A percentile compares a stretch with the other conserved stretches of the same genome.
phyloP scores from a whole-genome alignment of 2,888 invertebrate species.

The Apocheima hispidaria region DNA sequence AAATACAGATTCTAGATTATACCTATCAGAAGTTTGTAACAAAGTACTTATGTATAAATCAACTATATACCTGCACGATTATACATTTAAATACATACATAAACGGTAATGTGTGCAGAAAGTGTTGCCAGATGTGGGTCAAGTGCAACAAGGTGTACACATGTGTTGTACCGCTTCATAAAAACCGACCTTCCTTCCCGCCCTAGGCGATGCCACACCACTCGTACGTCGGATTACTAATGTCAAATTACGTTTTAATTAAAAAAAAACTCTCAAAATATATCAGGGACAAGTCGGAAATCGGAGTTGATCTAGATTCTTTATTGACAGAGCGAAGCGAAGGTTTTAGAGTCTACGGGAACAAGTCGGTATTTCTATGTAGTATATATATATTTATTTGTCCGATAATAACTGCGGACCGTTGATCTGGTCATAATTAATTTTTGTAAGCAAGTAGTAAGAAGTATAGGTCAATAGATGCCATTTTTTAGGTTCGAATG shows the following conservation, averaged over 20 bases:
- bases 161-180: conserved; percentile 47
- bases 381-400: too few species aligned
- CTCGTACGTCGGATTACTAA: conserved; percentile 26
- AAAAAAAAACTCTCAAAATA: not conserved
- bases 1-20: too few species aligned
- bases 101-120: conserved; percentile 50
- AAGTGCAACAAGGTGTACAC: conserved; percentile 61
- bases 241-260: conserved; percentile 7
- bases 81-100: conserved; percentile 26
- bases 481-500: too few species aligned
- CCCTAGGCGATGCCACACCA: conserved; percentile 35
- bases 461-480: too few species aligned
- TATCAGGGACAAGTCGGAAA: too few species aligned
- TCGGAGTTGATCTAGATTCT: too few species aligned
- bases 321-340: too few species aligned
- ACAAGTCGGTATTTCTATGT: too few species aligned
- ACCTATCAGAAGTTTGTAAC: not conserved
- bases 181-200: conserved; percentile 52
- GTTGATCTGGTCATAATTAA: too few species aligned
- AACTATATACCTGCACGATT: conserved; percentile 1
- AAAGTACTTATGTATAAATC: conserved; percentile 1
- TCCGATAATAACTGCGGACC: too few species aligned
- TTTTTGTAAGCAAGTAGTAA: too few species aligned
- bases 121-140: conserved; percentile 57
- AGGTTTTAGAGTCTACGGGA: too few species aligned